Evolutionary conservation across 2,797 vertebrate genomes (phyloP), one percentile per base, ranked within the genome.

Genomic region (Thripadectes ignobilis): DNA sequence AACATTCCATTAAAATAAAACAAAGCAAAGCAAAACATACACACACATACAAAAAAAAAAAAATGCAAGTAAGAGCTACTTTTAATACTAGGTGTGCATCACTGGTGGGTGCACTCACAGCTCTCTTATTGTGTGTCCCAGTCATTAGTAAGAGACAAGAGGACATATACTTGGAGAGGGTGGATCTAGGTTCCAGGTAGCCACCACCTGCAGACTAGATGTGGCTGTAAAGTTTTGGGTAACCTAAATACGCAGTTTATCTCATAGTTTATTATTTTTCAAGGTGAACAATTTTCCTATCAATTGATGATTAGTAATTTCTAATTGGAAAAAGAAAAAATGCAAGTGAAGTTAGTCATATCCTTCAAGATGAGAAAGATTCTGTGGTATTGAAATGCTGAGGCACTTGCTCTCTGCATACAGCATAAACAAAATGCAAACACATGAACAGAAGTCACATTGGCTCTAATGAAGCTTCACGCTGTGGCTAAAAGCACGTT

Each of bases 1-100:
- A 88, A 58, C 8, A 36, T 27, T 24, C 0, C 0, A 55, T 43
- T 38, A 24, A 14, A 59, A 10, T 58, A 58, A 59, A 48, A 4
- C 7, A 43, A 34, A n/a, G 0, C 5, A n/a, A n/a, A 67, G 14
- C 51, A 48, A 34, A 55, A 14, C 14, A 27, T 4, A 36, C 8
- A 30, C 12, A 39, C 6, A 34, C 1, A 57, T 12, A n/a, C 23
- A 18, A 7, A 22, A 18, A 21, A 21, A 5, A 15, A 7, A 27
- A 12, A 2, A n/a, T 43, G 5, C 3, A 11, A 38, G 10, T 34
- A 27, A 76, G 29, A 80, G 61, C 7, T 49, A 88, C n/a, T 67
- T 2, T 55, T 55, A 43, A n/a, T 54, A 57, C 7, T 26, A 36
- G 1, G 4, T n/a, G 7, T 27, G 15, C 14, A 43, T 30, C 30